Evolutionary conservation across 2,113 vertebrate genomes (phyloP).

Genomic region (Paedocypris sp.): DNA sequence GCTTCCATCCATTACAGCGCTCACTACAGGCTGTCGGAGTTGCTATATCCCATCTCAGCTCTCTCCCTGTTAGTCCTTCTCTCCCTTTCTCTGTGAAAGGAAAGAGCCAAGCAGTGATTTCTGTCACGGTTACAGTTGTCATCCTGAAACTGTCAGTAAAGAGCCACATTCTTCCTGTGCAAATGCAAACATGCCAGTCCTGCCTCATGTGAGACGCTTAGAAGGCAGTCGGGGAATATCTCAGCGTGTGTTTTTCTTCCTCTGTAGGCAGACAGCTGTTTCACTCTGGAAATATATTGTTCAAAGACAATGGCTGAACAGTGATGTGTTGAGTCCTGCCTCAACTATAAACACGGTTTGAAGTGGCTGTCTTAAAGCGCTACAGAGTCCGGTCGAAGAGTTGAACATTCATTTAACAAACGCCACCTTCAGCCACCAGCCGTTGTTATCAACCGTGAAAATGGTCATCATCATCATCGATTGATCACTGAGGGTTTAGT

Average conservation of each 20-base stretch:
- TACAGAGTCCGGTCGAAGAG: neutral
- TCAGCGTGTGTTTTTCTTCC: constrained; percentile 61
- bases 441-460: no score
- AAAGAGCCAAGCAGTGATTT: constrained; percentile 60
- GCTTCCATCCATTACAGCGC: constrained; percentile 18
- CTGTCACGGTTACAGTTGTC: constrained; percentile 67
- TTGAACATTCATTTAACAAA: neutral
- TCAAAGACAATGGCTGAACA: constrained; percentile 56
- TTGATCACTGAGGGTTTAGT: neutral
- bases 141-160: constrained; percentile 61
- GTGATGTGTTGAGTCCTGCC: constrained; percentile 20
- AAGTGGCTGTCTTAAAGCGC: neutral
- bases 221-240: constrained; percentile 62
- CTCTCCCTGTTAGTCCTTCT: no score
- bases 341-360: constrained; percentile 1
- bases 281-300: constrained; percentile 60
- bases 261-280: constrained; percentile 64
- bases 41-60: constrained; percentile 44
- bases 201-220: constrained; percentile 55
- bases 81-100: constrained; percentile 32
- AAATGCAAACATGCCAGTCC: constrained; percentile 63
- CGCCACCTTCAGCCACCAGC: neutral
- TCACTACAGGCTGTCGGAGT: constrained; percentile 47
- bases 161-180: constrained; percentile 51
- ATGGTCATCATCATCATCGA: no score